These are phyloP conservation scores for Nasonia giraulti DNA, from an alignment of 1,140 invertebrate genomes.

Conservation along the genomic window DNA sequence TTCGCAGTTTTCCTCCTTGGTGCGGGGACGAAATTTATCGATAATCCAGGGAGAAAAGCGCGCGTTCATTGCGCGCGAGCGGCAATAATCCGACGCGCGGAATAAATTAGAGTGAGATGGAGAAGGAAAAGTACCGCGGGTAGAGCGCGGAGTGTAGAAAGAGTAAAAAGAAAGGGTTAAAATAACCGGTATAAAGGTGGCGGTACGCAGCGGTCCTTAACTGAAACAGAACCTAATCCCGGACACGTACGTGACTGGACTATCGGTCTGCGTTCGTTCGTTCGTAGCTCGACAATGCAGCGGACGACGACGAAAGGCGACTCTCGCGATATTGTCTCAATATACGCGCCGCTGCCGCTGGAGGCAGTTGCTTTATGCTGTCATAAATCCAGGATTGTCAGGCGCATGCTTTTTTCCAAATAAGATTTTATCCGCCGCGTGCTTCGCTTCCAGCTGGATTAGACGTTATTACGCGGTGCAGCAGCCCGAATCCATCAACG, in stretches of 20 bases:
- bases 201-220: constrained; percentile 58
- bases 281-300: constrained; percentile 33
- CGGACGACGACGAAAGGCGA: constrained; percentile 39
- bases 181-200: constrained; percentile 23
- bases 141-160: background rate
- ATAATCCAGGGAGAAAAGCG: background rate
- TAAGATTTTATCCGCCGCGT: too few species aligned
- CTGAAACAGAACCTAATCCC: constrained; percentile 68
- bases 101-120: constrained; percentile 9
- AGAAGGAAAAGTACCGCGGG: background rate
- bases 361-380: background rate
- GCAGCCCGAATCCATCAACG: too few species aligned
- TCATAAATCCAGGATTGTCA: constrained; percentile 19
- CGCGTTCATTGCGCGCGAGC: background rate
- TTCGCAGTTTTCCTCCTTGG: background rate
- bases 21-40: background rate
- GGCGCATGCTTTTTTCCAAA: background rate
- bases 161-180: background rate
- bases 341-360: constrained; percentile 44
- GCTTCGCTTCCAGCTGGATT: too few species aligned
- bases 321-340: constrained; percentile 56
- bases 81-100: background rate
- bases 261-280: constrained; percentile 51
- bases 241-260: constrained; percentile 66
- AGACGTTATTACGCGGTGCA: too few species aligned